Evolutionary conservation across 1,140 invertebrate genomes (phyloP).

Genomic region (Druon quercuslanigerum): DNA sequence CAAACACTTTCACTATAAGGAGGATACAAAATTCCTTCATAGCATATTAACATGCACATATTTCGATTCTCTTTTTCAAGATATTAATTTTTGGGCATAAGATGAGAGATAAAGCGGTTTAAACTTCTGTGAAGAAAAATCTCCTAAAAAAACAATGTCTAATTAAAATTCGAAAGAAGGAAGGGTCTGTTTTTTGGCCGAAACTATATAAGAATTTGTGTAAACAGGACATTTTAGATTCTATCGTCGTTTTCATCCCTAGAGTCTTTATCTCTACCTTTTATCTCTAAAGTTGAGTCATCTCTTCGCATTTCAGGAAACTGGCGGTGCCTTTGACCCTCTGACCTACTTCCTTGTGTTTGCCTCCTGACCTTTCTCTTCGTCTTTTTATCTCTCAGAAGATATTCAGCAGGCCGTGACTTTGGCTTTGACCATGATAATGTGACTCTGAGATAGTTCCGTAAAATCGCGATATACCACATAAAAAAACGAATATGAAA

Average conservation of each 20-base stretch:
- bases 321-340: constrained; percentile 34
- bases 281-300: background rate
- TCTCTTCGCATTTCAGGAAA: constrained; percentile 11
- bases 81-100: too few species aligned
- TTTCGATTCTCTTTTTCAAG: too few species aligned
- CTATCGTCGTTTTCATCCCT: background rate
- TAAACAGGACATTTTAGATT: constrained; percentile 1
- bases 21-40: too few species aligned
- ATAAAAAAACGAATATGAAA: too few species aligned
- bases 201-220: background rate
- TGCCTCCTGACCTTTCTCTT: constrained; percentile 47
- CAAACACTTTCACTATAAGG: too few species aligned
- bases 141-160: too few species aligned
- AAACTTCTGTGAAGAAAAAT: too few species aligned
- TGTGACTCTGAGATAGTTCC: constrained; percentile 26
- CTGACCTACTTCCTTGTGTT: constrained; percentile 48
- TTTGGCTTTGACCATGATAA: constrained; percentile 57
- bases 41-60: too few species aligned
- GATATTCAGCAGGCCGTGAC: constrained; percentile 51
- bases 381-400: constrained; percentile 53
- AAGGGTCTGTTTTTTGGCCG: too few species aligned
- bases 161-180: too few species aligned
- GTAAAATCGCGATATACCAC: background rate
- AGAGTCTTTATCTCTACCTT: background rate
- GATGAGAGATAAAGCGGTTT: too few species aligned